Evolutionary conservation across 2,888 invertebrate genomes (phyloP).

Genomic region (Boloria euphrosyne): DNA sequence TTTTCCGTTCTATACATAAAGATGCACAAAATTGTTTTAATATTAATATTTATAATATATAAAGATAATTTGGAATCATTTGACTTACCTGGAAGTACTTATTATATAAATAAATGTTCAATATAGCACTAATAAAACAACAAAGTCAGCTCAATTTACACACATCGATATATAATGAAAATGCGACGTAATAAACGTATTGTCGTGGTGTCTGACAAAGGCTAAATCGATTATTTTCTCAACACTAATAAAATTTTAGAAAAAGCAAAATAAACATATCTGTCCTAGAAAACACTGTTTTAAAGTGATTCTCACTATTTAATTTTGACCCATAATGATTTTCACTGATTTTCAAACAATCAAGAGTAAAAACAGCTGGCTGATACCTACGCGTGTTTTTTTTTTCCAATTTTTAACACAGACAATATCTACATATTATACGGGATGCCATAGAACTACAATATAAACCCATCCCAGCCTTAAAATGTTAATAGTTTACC

Average conservation of each 20-base stretch:
- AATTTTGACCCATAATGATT: constrained; percentile 77
- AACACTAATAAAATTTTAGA: constrained; percentile 58
- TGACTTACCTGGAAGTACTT: constrained; percentile 26
- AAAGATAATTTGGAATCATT: neutral
- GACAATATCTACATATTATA: constrained; percentile 19
- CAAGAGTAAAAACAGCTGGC: constrained; percentile 76
- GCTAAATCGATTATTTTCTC: constrained; percentile 65
- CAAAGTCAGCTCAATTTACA: constrained; percentile 29
- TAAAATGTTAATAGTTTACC: neutral
- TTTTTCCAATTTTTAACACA: constrained; percentile 49
- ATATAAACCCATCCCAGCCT: too few relatives aligned
- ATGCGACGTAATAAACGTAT: constrained; percentile 57
- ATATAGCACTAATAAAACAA: constrained; percentile 18
- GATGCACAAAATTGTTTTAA: neutral
- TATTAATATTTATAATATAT: too few relatives aligned
- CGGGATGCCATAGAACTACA: neutral
- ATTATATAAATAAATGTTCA: constrained; percentile 6
- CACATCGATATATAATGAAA: constrained; percentile 41
- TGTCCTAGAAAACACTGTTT: constrained; percentile 64
- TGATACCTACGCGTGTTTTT: constrained; percentile 59
- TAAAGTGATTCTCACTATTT: constrained; percentile 66
- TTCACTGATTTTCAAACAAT: constrained; percentile 65
- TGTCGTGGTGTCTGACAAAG: constrained; percentile 67
- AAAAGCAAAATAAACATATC: constrained; percentile 54
- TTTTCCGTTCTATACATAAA: constrained; percentile 9